Percentiles rank a stretch among this genome's conserved stretches.
These are phyloP conservation scores for Eulemur rufifrons DNA, from an alignment of 2,113 vertebrate species.

Conservation along the genomic window DNA sequence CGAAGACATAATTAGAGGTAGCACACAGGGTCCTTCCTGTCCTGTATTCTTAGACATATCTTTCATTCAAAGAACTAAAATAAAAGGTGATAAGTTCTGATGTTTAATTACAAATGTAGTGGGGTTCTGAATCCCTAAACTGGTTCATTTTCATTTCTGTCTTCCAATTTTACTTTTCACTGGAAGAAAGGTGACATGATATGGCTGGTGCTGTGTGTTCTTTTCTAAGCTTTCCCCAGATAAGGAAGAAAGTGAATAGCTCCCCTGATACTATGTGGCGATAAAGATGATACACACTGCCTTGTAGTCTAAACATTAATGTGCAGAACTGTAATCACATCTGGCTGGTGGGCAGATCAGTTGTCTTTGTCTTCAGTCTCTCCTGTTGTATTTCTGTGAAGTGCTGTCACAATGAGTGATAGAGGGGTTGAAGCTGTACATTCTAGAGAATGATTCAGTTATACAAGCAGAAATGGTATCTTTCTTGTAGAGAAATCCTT, in stretches of 20 bases:
- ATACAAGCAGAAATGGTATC: slow-evolving; percentile 38
- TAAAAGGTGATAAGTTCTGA: neutral
- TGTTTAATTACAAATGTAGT: neutral
- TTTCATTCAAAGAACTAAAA: slow-evolving; percentile 25
- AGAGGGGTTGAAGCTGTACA: slow-evolving; percentile 42
- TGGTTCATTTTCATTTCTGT: slow-evolving; percentile 4
- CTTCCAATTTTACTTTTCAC: slow-evolving; percentile 30
- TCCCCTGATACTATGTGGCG: slow-evolving; percentile 26
- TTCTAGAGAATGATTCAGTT: slow-evolving; percentile 50
- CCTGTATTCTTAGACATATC: neutral
- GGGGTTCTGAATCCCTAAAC: neutral
- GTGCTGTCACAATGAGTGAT: slow-evolving; percentile 68
- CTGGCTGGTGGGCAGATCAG: slow-evolving; percentile 57
- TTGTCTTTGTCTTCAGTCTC: slow-evolving; percentile 62
- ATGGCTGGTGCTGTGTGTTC: neutral
- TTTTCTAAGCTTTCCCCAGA: slow-evolving; percentile 11
- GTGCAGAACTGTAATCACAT: slow-evolving; percentile 59
- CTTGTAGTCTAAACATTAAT: slow-evolving; percentile 47
- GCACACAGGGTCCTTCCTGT: neutral
- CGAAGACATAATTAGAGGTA: neutral
- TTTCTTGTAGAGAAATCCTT: slow-evolving; percentile 30
- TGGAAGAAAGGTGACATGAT: neutral
- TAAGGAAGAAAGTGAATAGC: slow-evolving; percentile 36
- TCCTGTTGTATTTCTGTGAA: slow-evolving; percentile 36
- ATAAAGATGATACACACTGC: slow-evolving; percentile 56